phyloP scores from a whole-genome alignment of 2,113 vertebrate genomes.

The Lethenteron camtschaticum region DNA sequence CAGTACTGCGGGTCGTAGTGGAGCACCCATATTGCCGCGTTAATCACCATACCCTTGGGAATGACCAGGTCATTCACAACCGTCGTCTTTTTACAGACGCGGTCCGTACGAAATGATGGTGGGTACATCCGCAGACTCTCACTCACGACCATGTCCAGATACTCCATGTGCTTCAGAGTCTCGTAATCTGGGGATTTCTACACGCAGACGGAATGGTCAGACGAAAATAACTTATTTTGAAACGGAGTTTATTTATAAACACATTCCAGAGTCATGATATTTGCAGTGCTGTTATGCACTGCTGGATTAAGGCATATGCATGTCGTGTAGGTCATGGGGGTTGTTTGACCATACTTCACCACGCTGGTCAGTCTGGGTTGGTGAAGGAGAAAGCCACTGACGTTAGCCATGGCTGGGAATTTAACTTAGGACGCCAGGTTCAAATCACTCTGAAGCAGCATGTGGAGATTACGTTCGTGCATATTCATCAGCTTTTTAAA shows the following conservation, averaged over 20 bases:
- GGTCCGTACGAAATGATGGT: neutral
- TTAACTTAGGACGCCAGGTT: no score
- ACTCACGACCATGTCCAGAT: slow-evolving; percentile 1
- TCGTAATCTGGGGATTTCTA: slow-evolving; percentile 5
- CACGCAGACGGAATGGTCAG: no score
- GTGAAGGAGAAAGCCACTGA: no score
- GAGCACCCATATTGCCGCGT: slow-evolving; percentile 26
- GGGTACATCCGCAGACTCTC: neutral
- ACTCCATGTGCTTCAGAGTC: neutral
- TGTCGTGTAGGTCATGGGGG: no score
- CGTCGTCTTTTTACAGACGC: neutral
- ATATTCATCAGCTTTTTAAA: slow-evolving; percentile 26
- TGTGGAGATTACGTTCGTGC: slow-evolving; percentile 28
- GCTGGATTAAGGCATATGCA: no score
- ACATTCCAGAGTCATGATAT: no score
- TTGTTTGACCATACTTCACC: no score
- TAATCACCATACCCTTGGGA: slow-evolving; percentile 16
- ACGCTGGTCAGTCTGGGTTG: no score
- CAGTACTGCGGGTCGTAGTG: slow-evolving; percentile 54
- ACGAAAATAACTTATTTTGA: no score
- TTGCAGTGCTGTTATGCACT: no score
- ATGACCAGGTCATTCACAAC: slow-evolving; percentile 14
- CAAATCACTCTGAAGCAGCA: slow-evolving; percentile 29
- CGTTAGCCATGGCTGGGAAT: no score
- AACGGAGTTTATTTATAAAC: no score